A percentile compares a stretch with the other conserved stretches of the same genome.
Evolutionary conservation across 2,113 vertebrate genomes (phyloP).

Genomic region (Protobothrops flavoviridis): DNA sequence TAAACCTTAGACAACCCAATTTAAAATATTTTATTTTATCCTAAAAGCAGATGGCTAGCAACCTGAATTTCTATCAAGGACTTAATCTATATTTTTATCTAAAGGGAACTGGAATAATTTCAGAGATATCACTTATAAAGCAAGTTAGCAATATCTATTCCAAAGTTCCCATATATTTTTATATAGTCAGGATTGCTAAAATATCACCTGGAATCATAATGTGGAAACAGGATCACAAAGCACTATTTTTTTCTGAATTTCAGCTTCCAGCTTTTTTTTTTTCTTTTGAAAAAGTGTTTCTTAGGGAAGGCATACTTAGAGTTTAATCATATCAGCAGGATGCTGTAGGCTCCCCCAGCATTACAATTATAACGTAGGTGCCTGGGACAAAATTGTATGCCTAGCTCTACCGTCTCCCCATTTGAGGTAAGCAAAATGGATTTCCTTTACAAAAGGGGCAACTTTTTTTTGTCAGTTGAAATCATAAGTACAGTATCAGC

Average conservation of each 20-base stretch:
- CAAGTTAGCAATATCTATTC: neutral
- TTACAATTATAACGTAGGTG: neutral
- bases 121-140: neutral
- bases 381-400: neutral
- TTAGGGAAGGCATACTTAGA: neutral
- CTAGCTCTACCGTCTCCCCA: neutral
- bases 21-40: neutral
- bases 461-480: conserved; percentile 26
- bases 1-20: neutral
- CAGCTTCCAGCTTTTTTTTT: neutral
- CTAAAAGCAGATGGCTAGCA: neutral
- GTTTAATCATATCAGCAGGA: neutral
- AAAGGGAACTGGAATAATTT: neutral
- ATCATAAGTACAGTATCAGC: conserved; percentile 13
- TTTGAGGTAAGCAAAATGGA: neutral
- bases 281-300: neutral
- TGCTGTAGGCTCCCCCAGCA: neutral
- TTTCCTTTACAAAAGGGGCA: neutral
- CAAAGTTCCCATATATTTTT: neutral
- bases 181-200: neutral
- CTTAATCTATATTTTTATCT: neutral
- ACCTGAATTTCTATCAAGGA: neutral
- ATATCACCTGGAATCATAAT: neutral
- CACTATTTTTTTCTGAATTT: neutral
- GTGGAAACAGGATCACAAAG: conserved; percentile 1